Conservation (phyloP, 2,888 invertebrate species). For the Rhogogaster chlorosoma region DNA sequence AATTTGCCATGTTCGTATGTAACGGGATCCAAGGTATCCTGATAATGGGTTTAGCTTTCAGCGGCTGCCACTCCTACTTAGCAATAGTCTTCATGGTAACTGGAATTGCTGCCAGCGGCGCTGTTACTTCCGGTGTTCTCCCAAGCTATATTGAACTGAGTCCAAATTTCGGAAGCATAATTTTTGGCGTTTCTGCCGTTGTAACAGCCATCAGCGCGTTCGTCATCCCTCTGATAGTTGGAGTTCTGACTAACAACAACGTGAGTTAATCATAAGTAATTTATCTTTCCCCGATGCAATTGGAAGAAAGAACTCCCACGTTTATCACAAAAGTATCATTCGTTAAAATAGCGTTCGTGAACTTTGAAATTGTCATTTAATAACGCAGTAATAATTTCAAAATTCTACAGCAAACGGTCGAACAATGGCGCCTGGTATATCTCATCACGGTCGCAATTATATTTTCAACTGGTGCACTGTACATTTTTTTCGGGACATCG, state of each 20-base stretch:
- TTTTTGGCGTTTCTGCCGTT: constrained; percentile 82
- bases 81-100: constrained; percentile 82
- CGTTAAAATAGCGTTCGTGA: background rate
- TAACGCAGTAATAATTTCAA: background rate
- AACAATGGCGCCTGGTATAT: constrained; percentile 73
- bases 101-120: constrained; percentile 80
- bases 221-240: constrained; percentile 83
- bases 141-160: constrained; percentile 85
- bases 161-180: constrained; percentile 82
- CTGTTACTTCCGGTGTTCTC: constrained; percentile 72
- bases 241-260: constrained; percentile 82
- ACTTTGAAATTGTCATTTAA: background rate
- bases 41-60: constrained; percentile 82
- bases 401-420: constrained; percentile 72
- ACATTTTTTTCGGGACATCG: constrained; percentile 69
- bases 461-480: constrained; percentile 64
- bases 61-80: constrained; percentile 82
- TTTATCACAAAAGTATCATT: background rate
- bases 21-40: constrained; percentile 82
- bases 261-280: constrained; percentile 78
- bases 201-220: constrained; percentile 82
- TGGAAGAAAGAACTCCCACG: background rate
- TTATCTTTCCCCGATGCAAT: background rate
- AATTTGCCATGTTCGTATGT: constrained; percentile 82
- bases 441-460: constrained; percentile 71